These are phyloP conservation scores for Tyrannus savana DNA, from an alignment of 2,113 vertebrate genomes.

Conservation along the genomic window DNA sequence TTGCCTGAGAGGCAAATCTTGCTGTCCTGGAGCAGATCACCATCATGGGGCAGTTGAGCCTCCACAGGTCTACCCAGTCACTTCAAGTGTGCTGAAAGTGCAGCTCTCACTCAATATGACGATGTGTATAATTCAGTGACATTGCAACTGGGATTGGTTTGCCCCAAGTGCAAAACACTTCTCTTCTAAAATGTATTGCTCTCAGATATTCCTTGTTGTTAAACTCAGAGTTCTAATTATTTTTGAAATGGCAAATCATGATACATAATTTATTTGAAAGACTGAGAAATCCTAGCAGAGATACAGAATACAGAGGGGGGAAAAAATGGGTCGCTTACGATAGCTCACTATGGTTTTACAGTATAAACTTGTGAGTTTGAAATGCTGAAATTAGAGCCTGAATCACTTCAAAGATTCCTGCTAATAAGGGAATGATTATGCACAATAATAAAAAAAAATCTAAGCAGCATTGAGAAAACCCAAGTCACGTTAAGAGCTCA, in stretches of 20 bases:
- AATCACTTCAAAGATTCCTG: constrained; percentile 48
- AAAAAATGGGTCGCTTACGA: background rate
- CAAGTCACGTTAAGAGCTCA: background rate
- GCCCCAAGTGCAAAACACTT: background rate
- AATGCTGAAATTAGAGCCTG: constrained; percentile 38
- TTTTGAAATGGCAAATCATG: constrained; percentile 32
- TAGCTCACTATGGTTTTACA: background rate
- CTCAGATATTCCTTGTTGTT: constrained; percentile 26
- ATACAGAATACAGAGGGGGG: background rate
- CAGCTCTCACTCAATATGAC: background rate
- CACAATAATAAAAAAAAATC: background rate
- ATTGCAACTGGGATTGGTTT: background rate
- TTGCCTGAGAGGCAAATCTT: background rate
- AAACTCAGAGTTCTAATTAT: constrained; percentile 27
- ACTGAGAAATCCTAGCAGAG: constrained; percentile 14
- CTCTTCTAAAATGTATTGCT: background rate
- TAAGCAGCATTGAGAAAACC: constrained; percentile 8
- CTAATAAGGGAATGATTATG: constrained; percentile 51
- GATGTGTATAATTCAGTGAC: constrained; percentile 14
- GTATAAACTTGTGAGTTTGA: background rate
- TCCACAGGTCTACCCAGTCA: background rate
- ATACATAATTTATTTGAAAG: constrained; percentile 65
- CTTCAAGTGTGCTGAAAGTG: background rate
- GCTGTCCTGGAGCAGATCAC: background rate
- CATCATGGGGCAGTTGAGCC: background rate